phyloP scores from a whole-genome alignment of 2,797 vertebrate genomes.

The Gymnoscopelus braueri region DNA sequence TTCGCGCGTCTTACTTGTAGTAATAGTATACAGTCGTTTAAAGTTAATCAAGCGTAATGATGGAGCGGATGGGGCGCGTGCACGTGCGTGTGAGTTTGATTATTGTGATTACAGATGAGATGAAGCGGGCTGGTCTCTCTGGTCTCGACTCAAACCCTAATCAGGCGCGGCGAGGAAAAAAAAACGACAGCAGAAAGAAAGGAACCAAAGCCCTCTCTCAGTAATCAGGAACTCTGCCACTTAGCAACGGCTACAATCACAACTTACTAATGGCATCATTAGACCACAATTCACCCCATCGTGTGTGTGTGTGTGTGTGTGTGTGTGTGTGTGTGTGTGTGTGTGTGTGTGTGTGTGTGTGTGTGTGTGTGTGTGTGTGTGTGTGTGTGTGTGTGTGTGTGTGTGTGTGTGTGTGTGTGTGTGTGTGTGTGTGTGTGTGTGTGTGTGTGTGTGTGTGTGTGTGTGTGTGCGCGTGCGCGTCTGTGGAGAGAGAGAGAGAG shows the following conservation, averaged over 20 bases:
- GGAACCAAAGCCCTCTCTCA: slow-evolving; percentile 24
- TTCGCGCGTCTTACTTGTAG: too few relatives aligned
- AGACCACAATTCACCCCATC: not conserved
- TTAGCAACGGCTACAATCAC: slow-evolving; percentile 39
- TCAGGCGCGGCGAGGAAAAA: slow-evolving; percentile 48
- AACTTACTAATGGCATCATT: slow-evolving; percentile 25
- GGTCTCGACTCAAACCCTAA: slow-evolving; percentile 60
- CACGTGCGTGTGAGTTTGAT: slow-evolving; percentile 39
- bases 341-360: slow-evolving; percentile 2
- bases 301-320: not conserved
- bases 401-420: not conserved
- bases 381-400: not conserved
- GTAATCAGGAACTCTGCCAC: slow-evolving; percentile 46
- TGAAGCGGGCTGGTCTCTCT: slow-evolving; percentile 6
- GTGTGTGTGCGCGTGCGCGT: too few relatives aligned
- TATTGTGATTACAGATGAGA: slow-evolving; percentile 58
- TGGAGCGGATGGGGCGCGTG: slow-evolving; percentile 54
- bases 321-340: not conserved
- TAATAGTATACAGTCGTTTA: too few relatives aligned
- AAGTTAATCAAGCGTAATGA: slow-evolving; percentile 63
- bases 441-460: not conserved
- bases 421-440: too few relatives aligned
- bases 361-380: not conserved
- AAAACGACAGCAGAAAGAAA: slow-evolving; percentile 17
- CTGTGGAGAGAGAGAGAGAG: too few relatives aligned